A percentile compares a stretch with the other conserved stretches of the same genome.
Conservation (phyloP, 2,888 invertebrate species). For the Eupithecia subfuscata region DNA sequence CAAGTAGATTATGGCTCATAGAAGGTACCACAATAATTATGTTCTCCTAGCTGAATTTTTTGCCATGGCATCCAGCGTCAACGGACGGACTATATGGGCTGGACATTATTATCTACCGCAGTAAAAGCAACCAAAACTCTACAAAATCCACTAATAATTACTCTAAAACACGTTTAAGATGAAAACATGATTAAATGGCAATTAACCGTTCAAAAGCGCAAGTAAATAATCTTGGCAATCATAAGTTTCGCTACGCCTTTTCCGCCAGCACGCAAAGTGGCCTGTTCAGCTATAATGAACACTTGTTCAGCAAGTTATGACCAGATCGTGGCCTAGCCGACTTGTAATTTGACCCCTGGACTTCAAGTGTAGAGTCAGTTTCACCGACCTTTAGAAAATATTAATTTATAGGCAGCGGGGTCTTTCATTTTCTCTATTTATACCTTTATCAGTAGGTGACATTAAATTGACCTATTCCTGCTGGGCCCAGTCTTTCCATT, state of each 20-base stretch:
- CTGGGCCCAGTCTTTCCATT: background rate
- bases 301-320: slow-evolving; percentile 5
- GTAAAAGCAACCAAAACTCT: background rate
- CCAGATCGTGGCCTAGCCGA: slow-evolving; percentile 3
- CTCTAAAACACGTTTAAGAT: background rate
- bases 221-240: slow-evolving; percentile 18
- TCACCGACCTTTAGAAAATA: slow-evolving; percentile 22
- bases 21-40: no score
- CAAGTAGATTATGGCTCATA: no score
- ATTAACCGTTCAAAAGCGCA: slow-evolving; percentile 6
- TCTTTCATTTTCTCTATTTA: background rate
- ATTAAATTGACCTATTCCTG: background rate
- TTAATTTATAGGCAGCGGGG: background rate
- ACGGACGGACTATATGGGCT: no score
- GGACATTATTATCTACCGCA: background rate
- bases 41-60: no score
- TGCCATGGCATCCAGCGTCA: no score
- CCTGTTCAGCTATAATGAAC: slow-evolving; percentile 8
- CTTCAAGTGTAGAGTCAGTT: slow-evolving; percentile 16
- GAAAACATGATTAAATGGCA: slow-evolving; percentile 1
- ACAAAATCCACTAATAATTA: background rate
- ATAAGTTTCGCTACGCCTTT: slow-evolving; percentile 26
- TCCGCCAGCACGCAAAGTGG: slow-evolving; percentile 22
- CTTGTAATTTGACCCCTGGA: slow-evolving; percentile 26
- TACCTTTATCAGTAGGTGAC: background rate